Evolutionary conservation across 2,888 invertebrate species (phyloP).

Genomic region (Clusia tigrina): DNA sequence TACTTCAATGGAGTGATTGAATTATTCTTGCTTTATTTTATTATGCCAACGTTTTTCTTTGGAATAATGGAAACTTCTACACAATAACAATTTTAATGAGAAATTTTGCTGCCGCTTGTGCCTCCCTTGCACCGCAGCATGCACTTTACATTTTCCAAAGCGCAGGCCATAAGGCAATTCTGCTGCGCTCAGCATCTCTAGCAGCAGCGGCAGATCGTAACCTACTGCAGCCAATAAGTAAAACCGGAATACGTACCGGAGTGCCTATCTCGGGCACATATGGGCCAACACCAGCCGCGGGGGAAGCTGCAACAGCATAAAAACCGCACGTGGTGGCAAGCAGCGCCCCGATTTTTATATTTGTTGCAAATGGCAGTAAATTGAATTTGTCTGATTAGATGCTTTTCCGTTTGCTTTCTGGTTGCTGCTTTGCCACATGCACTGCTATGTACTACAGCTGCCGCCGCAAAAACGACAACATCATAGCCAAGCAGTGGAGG

Average conservation of each 20-base stretch:
- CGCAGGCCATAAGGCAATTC: not conserved
- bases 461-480: too few relatives aligned
- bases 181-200: too few relatives aligned
- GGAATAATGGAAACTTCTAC: too few relatives aligned
- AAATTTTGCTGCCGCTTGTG: not conserved
- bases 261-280: not conserved
- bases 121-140: not conserved
- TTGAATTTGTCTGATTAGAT: slow-evolving; percentile 25
- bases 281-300: not conserved
- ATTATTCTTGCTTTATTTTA: too few relatives aligned
- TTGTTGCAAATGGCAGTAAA: slow-evolving; percentile 28
- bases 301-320: not conserved
- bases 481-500: too few relatives aligned
- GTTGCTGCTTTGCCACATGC: too few relatives aligned
- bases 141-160: not conserved
- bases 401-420: too few relatives aligned
- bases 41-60: too few relatives aligned
- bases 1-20: too few relatives aligned
- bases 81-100: too few relatives aligned
- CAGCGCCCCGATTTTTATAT: too few relatives aligned
- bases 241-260: not conserved
- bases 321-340: not conserved
- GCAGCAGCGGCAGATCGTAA: not conserved
- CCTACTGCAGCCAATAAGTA: not conserved
- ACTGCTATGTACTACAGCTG: too few relatives aligned